Percentiles rank a stretch among this genome's conserved stretches.
phyloP scores from a whole-genome alignment of 2,888 invertebrate genomes.

The Pristionchus fissidentatus region DNA sequence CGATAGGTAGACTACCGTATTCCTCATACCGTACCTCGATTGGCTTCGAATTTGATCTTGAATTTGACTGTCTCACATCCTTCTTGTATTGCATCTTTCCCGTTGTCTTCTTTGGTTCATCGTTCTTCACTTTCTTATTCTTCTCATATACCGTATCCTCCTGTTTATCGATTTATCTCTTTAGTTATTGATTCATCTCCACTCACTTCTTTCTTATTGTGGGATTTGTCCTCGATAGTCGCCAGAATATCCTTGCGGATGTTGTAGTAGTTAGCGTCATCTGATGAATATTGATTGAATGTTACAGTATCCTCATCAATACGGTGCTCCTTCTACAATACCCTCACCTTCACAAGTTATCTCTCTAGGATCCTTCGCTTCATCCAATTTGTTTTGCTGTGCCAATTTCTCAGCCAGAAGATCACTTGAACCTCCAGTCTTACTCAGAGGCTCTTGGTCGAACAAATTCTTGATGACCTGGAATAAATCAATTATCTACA shows the following conservation, averaged over 20 bases:
- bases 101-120: neutral
- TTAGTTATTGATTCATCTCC: neutral
- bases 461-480: slow-evolving; percentile 28
- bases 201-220: slow-evolving; percentile 4
- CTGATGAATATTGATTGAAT: neutral
- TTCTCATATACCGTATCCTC: slow-evolving; percentile 21
- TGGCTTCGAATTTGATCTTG: neutral
- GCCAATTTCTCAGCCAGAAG: neutral
- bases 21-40: neutral
- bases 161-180: neutral
- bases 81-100: neutral
- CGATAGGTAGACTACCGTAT: too few species aligned
- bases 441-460: neutral
- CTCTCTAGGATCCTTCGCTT: neutral
- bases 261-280: slow-evolving; percentile 26
- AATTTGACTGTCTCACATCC: slow-evolving; percentile 7
- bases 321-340: neutral
- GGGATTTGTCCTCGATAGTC: neutral
- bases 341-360: slow-evolving; percentile 21
- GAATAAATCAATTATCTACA: too few species aligned
- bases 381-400: slow-evolving; percentile 32
- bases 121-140: neutral
- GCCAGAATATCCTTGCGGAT: slow-evolving; percentile 21
- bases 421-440: slow-evolving; percentile 34
- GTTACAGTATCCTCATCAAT: neutral